These are phyloP conservation scores for Petrocephalus schoutedeni DNA, from an alignment of 2,797 vertebrate species.

Conservation along the genomic window DNA sequence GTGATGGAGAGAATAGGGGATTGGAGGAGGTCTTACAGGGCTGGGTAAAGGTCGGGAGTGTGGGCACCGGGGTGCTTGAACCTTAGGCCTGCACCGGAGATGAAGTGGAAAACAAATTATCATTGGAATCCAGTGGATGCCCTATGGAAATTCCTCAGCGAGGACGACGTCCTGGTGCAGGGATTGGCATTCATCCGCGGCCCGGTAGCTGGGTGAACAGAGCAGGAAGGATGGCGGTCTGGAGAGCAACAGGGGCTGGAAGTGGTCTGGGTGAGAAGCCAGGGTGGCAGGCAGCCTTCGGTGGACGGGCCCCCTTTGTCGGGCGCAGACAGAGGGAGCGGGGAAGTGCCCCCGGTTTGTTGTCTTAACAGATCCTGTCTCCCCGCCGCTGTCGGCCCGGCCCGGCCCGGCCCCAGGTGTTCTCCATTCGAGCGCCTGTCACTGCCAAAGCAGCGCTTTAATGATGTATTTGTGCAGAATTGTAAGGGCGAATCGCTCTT, in stretches of 20 bases:
- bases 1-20: not conserved
- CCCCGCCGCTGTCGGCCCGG: not conserved
- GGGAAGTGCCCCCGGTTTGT: conserved; percentile 5
- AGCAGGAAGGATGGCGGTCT: not conserved
- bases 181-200: not conserved
- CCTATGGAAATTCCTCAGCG: not conserved
- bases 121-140: not conserved
- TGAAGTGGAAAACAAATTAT: not conserved
- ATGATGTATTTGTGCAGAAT: conserved; percentile 22
- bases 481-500: not conserved
- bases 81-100: not conserved
- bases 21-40: not conserved
- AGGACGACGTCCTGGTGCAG: not conserved
- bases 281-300: not conserved
- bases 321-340: not conserved
- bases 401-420: not conserved
- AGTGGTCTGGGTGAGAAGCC: not conserved
- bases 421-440: not conserved
- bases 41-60: not conserved
- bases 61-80: not conserved
- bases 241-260: not conserved
- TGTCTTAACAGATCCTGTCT: conserved; percentile 12
- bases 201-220: not conserved
- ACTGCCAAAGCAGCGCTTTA: not conserved
- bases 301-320: not conserved